phyloP scores from a whole-genome alignment of 2,797 vertebrate species.

The Coregonus suidteri region DNA sequence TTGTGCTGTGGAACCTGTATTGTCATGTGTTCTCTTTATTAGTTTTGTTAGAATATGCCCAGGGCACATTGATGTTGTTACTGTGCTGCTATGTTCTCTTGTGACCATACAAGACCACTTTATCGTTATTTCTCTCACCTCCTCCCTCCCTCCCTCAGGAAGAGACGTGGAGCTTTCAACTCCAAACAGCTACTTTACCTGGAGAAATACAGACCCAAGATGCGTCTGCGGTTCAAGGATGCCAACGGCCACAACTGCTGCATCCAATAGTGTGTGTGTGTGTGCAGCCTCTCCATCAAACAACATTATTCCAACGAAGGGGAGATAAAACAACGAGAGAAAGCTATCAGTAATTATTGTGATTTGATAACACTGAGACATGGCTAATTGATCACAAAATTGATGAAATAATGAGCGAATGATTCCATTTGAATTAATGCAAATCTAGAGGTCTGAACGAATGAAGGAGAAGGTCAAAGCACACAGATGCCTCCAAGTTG shows the following conservation, averaged over 20 bases:
- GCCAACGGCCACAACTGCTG: slow-evolving; percentile 94
- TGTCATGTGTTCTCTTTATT: background rate
- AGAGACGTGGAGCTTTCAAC: slow-evolving; percentile 99
- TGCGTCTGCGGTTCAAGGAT: slow-evolving; percentile 96
- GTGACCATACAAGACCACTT: background rate
- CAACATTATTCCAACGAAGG: slow-evolving; percentile 77
- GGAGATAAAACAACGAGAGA: slow-evolving; percentile 66
- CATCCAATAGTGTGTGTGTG: slow-evolving; percentile 84
- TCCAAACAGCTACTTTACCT: slow-evolving; percentile 99
- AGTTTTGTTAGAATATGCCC: background rate
- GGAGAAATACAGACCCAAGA: slow-evolving; percentile 99
- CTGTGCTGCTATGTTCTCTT: background rate
- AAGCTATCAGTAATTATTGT: slow-evolving; percentile 80
- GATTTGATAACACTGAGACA: slow-evolving; percentile 77
- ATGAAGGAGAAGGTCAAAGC: slow-evolving; percentile 79
- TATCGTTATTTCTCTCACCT: background rate
- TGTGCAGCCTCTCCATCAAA: slow-evolving; percentile 67
- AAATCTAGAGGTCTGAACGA: slow-evolving; percentile 68
- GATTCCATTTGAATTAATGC: slow-evolving; percentile 49
- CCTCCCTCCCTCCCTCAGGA: slow-evolving; percentile 73
- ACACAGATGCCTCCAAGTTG: slow-evolving; percentile 75
- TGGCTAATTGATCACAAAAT: slow-evolving; percentile 72
- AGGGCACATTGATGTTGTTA: background rate
- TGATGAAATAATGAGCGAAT: slow-evolving; percentile 25
- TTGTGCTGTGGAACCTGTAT: background rate